These are phyloP conservation scores for Pipra filicauda DNA, from an alignment of 2,113 vertebrate genomes.

Conservation along the genomic window DNA sequence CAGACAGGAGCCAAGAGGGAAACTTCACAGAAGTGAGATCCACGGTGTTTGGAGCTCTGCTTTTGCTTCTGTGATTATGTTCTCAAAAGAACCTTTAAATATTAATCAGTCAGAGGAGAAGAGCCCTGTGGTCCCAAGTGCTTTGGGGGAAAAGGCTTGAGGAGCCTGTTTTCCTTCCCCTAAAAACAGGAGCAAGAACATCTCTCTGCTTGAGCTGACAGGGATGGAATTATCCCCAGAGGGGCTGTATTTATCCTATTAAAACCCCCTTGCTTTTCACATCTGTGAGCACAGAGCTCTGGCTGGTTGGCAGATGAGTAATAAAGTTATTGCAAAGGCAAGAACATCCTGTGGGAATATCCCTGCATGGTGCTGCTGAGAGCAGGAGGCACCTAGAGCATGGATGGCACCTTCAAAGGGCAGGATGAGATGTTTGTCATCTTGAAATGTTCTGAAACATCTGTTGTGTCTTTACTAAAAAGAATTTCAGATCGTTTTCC, in stretches of 20 bases:
- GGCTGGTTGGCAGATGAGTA: neutral
- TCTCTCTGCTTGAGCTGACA: neutral
- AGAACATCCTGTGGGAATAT: neutral
- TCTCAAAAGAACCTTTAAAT: neutral
- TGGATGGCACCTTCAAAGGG: accelerated
- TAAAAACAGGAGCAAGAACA: neutral
- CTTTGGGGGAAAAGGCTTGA: neutral
- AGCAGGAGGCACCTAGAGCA: neutral
- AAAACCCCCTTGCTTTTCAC: neutral
- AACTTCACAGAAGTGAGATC: neutral
- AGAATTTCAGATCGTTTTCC: neutral
- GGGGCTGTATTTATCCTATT: neutral
- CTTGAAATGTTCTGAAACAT: neutral
- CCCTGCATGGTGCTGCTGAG: accelerated
- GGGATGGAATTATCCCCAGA: neutral
- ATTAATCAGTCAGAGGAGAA: neutral
- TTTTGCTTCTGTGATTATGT: neutral
- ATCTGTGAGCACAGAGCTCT: neutral
- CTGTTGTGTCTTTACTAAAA: neutral
- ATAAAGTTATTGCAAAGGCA: neutral
- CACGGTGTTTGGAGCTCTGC: neutral
- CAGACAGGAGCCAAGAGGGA: accelerated
- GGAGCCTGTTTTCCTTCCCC: neutral
- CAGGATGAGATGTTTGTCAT: accelerated
- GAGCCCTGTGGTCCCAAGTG: neutral